These are phyloP conservation scores for Motacilla tschutschensis DNA, from an alignment of 2,113 vertebrate genomes.

Conservation along the genomic window DNA sequence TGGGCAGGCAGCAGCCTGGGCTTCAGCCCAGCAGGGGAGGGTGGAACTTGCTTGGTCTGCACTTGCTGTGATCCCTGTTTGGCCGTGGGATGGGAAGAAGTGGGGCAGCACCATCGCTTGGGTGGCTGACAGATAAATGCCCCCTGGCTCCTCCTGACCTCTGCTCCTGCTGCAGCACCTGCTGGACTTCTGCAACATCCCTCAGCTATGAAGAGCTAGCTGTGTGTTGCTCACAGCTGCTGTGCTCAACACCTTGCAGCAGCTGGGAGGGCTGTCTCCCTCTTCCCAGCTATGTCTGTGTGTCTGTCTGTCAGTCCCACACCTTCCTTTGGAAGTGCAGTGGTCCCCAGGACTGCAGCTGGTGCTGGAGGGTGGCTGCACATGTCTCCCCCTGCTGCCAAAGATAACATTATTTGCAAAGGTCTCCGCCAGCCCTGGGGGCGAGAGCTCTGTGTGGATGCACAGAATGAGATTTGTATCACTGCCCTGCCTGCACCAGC, in stretches of 20 bases:
- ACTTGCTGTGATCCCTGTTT: neutral
- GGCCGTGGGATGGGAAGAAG: neutral
- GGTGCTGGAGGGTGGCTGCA: neutral
- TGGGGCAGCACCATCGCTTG: neutral
- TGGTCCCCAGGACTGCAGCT: neutral
- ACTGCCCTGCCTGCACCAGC: neutral
- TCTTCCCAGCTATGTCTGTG: neutral
- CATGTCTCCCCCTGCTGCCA: neutral
- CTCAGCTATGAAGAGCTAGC: rapidly evolving
- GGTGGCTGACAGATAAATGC: neutral
- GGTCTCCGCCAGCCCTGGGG: neutral
- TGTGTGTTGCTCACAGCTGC: rapidly evolving
- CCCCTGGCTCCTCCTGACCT: neutral
- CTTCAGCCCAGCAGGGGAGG: neutral
- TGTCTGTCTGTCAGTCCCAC: neutral
- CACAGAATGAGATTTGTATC: neutral
- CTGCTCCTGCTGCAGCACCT: neutral
- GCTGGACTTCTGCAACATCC: neutral
- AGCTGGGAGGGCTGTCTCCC: neutral
- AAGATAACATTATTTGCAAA: neutral
- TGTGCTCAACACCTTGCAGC: neutral
- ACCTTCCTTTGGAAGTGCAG: neutral
- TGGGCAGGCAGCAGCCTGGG: neutral
- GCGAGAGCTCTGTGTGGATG: neutral
- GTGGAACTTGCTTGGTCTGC: neutral